Conservation (phyloP, 2,888 invertebrate species). For the Cephus pygmeus region DNA sequence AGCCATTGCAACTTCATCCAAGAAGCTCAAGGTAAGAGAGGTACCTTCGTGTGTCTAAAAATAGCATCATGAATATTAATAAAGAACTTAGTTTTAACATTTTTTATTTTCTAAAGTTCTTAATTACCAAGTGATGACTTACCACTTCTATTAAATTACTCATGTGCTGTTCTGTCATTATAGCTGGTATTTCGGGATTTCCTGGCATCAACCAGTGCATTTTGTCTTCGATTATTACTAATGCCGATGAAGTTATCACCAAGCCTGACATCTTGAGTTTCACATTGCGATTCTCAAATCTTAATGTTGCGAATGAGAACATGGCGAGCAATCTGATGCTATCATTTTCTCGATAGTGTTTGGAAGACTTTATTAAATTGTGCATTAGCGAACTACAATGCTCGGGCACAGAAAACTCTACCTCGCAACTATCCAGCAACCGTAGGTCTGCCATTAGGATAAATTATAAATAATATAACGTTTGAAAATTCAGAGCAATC, state of each 20-base stretch:
- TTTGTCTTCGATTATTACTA: constrained; percentile 65
- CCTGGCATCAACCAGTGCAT: constrained; percentile 67
- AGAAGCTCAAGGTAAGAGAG: constrained; percentile 66
- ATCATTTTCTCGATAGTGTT: constrained; percentile 57
- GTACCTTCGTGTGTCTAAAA: constrained; percentile 34
- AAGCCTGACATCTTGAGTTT: constrained; percentile 49
- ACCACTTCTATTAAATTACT: constrained; percentile 70
- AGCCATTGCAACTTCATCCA: constrained; percentile 68
- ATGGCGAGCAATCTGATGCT: constrained; percentile 62
- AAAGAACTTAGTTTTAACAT: not conserved
- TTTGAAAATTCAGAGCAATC: not conserved
- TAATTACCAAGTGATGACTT: constrained; percentile 39
- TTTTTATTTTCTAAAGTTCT: not conserved
- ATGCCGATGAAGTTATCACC: constrained; percentile 57
- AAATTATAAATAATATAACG: constrained; percentile 5
- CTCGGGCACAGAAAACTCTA: constrained; percentile 60
- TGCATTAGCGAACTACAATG: constrained; percentile 51
- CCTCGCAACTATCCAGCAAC: constrained; percentile 65
- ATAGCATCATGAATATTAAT: not conserved
- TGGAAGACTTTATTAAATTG: constrained; percentile 47
- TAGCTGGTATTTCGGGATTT: constrained; percentile 48
- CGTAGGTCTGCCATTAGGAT: constrained; percentile 56
- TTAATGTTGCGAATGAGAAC: constrained; percentile 64
- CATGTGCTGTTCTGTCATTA: constrained; percentile 66
- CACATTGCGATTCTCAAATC: constrained; percentile 47